Conservation (phyloP, 2,113 vertebrate genomes). For the Epinephelus lanceolatus region DNA sequence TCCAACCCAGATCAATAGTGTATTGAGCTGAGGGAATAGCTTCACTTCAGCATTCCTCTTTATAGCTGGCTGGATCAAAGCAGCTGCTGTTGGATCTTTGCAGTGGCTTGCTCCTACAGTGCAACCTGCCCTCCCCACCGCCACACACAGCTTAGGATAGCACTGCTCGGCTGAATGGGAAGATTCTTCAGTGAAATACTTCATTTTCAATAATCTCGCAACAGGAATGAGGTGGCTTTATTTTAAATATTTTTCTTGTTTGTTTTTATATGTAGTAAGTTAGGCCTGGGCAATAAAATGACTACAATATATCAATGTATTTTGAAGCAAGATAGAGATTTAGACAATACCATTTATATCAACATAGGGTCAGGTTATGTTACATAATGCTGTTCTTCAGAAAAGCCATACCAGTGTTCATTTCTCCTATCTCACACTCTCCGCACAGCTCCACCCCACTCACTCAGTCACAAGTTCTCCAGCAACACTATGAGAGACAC, state of each 20-base stretch:
- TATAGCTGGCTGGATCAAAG: slow-evolving; percentile 64
- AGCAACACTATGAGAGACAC: too few species aligned
- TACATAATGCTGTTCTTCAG: too few species aligned
- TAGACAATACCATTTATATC: too few species aligned
- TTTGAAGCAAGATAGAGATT: too few species aligned
- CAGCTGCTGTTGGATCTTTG: slow-evolving; percentile 46
- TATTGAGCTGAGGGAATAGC: slow-evolving; percentile 82
- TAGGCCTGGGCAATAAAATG: too few species aligned
- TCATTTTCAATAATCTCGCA: neutral
- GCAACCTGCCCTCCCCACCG: neutral
- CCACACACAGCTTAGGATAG: neutral
- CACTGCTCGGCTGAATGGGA: neutral
- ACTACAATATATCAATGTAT: too few species aligned
- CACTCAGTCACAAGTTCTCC: too few species aligned
- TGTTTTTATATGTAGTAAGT: neutral
- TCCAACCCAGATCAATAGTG: slow-evolving; percentile 83
- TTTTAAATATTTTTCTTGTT: neutral
- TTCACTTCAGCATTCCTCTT: slow-evolving; percentile 70
- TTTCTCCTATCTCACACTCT: too few species aligned
- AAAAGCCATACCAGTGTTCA: too few species aligned
- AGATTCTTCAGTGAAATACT: neutral
- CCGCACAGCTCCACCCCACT: too few species aligned
- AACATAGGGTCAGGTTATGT: too few species aligned
- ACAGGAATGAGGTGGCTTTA: neutral
- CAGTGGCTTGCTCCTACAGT: slow-evolving; percentile 17